Percentiles rank a stretch among this genome's conserved stretches.
These are phyloP conservation scores for Solen grandis DNA, from an alignment of 1,140 invertebrate species.

Conservation along the genomic window DNA sequence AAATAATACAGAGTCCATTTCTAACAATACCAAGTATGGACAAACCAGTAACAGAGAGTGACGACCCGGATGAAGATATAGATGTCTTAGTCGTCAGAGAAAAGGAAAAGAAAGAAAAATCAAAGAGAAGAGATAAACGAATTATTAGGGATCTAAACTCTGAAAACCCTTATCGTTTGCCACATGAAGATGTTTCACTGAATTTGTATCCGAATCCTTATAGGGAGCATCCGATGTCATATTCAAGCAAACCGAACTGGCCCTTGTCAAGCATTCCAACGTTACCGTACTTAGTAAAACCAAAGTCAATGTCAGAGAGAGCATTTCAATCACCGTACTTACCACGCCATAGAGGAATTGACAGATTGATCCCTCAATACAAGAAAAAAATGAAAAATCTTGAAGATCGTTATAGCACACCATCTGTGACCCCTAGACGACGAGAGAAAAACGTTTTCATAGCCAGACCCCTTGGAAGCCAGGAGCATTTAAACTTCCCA, in stretches of 20 bases:
- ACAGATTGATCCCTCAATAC: no score
- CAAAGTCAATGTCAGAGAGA: slow-evolving; percentile 6
- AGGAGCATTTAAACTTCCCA: no score
- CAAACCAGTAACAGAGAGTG: no score
- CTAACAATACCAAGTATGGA: slow-evolving; percentile 5
- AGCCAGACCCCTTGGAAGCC: no score
- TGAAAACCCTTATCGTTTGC: slow-evolving; percentile 14
- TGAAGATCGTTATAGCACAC: no score
- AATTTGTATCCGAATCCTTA: slow-evolving; percentile 31
- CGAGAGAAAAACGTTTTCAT: not conserved
- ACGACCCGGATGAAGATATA: no score
- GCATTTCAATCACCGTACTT: slow-evolving; percentile 6
- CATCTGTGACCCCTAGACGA: no score
- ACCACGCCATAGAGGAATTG: not conserved
- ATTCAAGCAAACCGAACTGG: slow-evolving; percentile 36
- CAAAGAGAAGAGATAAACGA: not conserved
- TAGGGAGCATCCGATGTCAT: not conserved
- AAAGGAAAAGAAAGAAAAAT: not conserved
- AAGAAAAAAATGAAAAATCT: no score
- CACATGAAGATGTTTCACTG: not conserved
- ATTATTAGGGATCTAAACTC: slow-evolving; percentile 9
- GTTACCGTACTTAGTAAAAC: slow-evolving; percentile 38
- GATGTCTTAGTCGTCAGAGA: no score
- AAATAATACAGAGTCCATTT: slow-evolving; percentile 36
- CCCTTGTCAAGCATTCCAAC: slow-evolving; percentile 18